Evolutionary conservation across 2,113 vertebrate genomes (phyloP).

Genomic region (Serilophus lunatus): DNA sequence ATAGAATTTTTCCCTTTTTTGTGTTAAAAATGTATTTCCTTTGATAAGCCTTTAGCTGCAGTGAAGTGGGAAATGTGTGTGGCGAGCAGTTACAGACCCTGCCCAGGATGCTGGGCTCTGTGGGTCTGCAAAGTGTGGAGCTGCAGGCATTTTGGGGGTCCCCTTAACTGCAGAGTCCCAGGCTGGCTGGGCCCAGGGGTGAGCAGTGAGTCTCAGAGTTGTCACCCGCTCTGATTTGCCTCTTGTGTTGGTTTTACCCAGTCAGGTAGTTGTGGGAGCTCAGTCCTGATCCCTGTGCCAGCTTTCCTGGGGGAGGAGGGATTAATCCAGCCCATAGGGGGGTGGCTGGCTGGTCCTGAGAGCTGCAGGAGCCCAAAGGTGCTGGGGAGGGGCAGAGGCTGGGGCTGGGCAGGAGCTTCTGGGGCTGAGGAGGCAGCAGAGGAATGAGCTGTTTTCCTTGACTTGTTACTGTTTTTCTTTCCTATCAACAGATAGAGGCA

Average conservation of each 20-base stretch:
- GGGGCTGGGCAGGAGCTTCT: not conserved
- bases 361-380: too few relatives aligned
- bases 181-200: too few relatives aligned
- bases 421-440: not conserved
- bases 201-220: not conserved
- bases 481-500: not conserved
- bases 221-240: conserved; percentile 30
- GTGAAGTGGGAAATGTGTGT: not conserved
- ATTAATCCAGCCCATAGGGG: not conserved
- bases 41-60: not conserved
- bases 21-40: not conserved
- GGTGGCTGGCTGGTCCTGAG: too few relatives aligned
- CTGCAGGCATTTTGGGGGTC: not conserved
- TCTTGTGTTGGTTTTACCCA: not conserved
- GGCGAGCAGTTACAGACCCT: not conserved
- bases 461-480: not conserved
- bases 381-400: too few relatives aligned
- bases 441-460: not conserved
- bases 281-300: not conserved
- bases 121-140: not conserved
- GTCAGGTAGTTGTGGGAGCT: not conserved
- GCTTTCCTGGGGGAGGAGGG: not conserved
- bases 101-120: not conserved
- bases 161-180: conserved; percentile 14
- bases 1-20: not conserved